Base-by-base conservation (phyloP, 2,888 invertebrate species). In the Lycocerus yunnanus region DNA sequence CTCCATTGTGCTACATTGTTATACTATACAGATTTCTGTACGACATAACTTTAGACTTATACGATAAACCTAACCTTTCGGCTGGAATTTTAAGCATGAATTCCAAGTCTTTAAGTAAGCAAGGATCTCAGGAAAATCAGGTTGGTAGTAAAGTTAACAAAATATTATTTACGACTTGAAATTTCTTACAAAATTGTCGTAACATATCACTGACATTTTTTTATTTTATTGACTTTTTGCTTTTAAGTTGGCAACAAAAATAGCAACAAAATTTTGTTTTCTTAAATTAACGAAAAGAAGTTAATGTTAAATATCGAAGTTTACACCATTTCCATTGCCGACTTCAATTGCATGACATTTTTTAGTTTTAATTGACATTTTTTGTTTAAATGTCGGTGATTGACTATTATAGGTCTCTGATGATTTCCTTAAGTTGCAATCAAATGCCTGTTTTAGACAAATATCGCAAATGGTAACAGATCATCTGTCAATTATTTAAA, bases 31-130 rank as follows among this genome's bases (percentile, higher is more conserved):
- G 98, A 73, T 89, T 97, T 70, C 88, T 99, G 14, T 98, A 99
- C 85, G 98, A 99, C 87, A 95, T 98, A 83, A 97, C 98, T 0
- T 89, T 98, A 79, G 99, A 99, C 87, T 93, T 96, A 63, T 98
- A 97, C 87, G 99, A 99, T 85, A 95, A 95, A 87, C 95, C 94
- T 0, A 93, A 92, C 72, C 89, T 93, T 79, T 91, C 90, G 21
- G 85, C 87, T 66, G 92, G 92, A 13, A 90, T 93, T 20, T 88
- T 93, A 4, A 90, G 90, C 74, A 90, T 92, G 16, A 91, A 91
- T 82, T 92, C 93, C 0, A 92, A 92, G 0, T 91, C 91, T 80
- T 87, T 91, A 77, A 89, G 90, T 0, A 88, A 92, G 78, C 92
- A 92, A 83, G 89, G 89, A 15, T 91, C 91, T 43, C 90, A 91